Percentiles rank a stretch among this genome's conserved stretches.
phyloP scores from a whole-genome alignment of 2,113 vertebrate species.

The Coptodon bakossiorum region DNA sequence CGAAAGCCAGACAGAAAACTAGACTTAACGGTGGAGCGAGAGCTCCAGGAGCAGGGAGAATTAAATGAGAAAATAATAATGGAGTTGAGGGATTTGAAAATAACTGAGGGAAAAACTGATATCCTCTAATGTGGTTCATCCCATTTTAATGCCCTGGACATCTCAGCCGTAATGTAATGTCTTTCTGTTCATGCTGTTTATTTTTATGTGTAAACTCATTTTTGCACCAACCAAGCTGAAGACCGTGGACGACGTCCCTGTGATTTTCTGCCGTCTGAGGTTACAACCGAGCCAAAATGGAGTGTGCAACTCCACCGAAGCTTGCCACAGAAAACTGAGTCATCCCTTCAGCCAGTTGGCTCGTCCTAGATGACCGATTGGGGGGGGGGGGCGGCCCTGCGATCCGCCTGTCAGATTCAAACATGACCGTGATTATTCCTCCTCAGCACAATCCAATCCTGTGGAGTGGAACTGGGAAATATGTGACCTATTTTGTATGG shows the following conservation, averaged over 20 bases:
- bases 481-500: conserved; percentile 49
- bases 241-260: background rate
- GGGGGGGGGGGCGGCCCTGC: background rate
- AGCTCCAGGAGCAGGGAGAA: background rate
- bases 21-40: background rate
- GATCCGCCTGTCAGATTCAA: conserved; percentile 25
- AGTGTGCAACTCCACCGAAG: background rate
- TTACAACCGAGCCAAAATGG: background rate
- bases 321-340: conserved; percentile 43
- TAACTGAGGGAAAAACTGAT: background rate
- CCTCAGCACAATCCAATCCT: conserved; percentile 35
- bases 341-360: conserved; percentile 33
- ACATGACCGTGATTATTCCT: conserved; percentile 43
- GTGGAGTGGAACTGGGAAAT: conserved; percentile 29
- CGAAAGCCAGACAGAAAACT: background rate
- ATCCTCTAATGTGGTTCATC: conserved; percentile 10
- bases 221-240: background rate
- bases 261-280: conserved; percentile 13
- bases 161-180: background rate
- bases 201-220: background rate
- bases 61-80: conserved; percentile 38
- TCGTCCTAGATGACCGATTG: background rate
- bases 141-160: background rate
- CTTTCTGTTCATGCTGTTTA: background rate
- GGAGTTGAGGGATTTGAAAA: conserved; percentile 13